A percentile compares a stretch with the other conserved stretches of the same genome.
These are phyloP conservation scores for Drosophila nebulosa DNA, from an alignment of 1,140 invertebrate genomes.

Conservation along the genomic window DNA sequence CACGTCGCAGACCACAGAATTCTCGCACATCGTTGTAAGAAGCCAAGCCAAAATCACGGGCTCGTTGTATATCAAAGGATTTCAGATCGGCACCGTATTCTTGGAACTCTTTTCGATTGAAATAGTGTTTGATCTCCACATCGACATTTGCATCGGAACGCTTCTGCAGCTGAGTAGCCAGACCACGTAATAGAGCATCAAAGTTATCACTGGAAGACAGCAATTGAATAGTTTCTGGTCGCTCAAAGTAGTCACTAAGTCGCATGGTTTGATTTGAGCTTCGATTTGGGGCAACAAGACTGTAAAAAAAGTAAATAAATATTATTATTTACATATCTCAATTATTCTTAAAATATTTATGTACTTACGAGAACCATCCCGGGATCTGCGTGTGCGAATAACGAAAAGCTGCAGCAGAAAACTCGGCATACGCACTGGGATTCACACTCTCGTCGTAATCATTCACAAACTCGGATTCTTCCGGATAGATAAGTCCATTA, in stretches of 20 bases:
- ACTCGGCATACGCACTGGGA: conserved; percentile 90
- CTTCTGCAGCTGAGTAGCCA: conserved; percentile 86
- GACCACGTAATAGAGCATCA: conserved; percentile 86
- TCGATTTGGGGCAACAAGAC: conserved; percentile 85
- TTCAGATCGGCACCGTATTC: conserved; percentile 85
- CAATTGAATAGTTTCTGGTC: conserved; percentile 81
- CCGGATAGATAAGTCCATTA: conserved; percentile 84
- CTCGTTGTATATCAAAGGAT: conserved; percentile 92
- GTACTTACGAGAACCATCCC: conserved; percentile 87
- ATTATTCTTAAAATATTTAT: neutral
- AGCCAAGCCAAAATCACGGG: conserved; percentile 92
- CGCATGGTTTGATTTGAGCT: conserved; percentile 83
- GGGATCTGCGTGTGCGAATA: conserved; percentile 92
- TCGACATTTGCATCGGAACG: conserved; percentile 87
- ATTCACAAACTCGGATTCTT: conserved; percentile 85
- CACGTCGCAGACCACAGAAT: conserved; percentile 89
- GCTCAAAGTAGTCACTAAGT: conserved; percentile 88
- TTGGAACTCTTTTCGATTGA: conserved; percentile 85
- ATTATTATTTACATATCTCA: neutral
- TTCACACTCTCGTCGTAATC: conserved; percentile 92
- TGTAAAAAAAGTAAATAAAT: conserved; percentile 77
- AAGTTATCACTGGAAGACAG: conserved; percentile 84
- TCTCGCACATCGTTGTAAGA: conserved; percentile 91
- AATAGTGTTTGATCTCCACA: conserved; percentile 88
- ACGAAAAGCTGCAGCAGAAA: conserved; percentile 91